Evolutionary conservation across 2,797 vertebrate genomes (phyloP).

Genomic region (Lagodon rhomboides): DNA sequence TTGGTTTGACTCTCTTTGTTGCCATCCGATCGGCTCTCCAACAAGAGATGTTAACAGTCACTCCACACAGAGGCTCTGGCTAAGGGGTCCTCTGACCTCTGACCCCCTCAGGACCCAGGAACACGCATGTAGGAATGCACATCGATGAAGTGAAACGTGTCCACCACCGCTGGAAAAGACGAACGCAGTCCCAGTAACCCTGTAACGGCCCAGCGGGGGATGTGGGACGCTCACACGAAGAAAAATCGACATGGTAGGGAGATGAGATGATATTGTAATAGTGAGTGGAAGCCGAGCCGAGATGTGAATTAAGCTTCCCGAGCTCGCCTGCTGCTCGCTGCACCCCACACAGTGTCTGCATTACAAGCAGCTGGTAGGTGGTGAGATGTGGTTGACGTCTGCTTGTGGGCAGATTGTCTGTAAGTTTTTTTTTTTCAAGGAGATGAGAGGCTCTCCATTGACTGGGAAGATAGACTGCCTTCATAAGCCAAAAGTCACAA

Average conservation of each 20-base stretch:
- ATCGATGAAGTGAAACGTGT: conserved; percentile 1
- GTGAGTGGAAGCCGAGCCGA: conserved; percentile 53
- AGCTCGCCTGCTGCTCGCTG: conserved; percentile 59
- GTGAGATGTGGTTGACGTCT: conserved; percentile 77
- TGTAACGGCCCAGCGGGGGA: conserved; percentile 25
- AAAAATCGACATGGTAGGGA: conserved; percentile 41
- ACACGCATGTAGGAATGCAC: neutral
- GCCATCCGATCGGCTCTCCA: neutral
- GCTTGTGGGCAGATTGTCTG: conserved; percentile 80
- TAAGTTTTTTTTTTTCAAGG: conserved; percentile 49
- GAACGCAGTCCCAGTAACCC: conserved; percentile 26
- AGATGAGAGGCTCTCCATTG: conserved; percentile 80
- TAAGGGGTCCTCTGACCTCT: neutral
- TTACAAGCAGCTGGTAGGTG: conserved; percentile 80
- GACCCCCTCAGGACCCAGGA: too few species aligned
- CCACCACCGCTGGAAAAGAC: conserved; percentile 13
- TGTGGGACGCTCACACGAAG: conserved; percentile 21
- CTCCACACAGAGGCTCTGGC: neutral
- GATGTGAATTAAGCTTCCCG: conserved; percentile 64
- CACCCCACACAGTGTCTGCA: conserved; percentile 81
- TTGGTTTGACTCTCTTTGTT: too few species aligned
- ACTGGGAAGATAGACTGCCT: conserved; percentile 76
- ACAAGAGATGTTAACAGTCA: neutral
- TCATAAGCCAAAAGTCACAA: conserved; percentile 75
- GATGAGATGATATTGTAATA: conserved; percentile 50